Percentiles rank a stretch among this genome's conserved stretches.
These are phyloP conservation scores for Spinibarbus caldwelli DNA, from an alignment of 2,797 vertebrate genomes.

Conservation along the genomic window DNA sequence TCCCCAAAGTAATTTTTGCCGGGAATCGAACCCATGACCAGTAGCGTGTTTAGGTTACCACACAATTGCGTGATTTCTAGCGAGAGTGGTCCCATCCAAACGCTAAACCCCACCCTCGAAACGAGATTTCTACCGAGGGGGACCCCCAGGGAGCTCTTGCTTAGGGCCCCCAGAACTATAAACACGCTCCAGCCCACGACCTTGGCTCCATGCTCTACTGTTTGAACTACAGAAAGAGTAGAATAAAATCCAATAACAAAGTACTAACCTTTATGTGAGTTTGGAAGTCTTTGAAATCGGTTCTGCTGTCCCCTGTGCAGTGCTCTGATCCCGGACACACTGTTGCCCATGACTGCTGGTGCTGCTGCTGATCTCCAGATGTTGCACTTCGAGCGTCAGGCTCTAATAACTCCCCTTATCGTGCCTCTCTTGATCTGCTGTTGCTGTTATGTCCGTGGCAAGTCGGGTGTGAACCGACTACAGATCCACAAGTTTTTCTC, in stretches of 20 bases:
- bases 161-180: background rate
- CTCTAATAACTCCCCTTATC: conserved; percentile 35
- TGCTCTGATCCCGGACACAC: conserved; percentile 64
- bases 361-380: conserved; percentile 37
- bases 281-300: conserved; percentile 71
- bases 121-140: background rate
- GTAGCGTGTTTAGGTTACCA: background rate
- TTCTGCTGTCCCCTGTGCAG: conserved; percentile 70
- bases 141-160: background rate
- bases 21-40: background rate
- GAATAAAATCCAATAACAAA: background rate
- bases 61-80: background rate
- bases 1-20: background rate
- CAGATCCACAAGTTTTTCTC: conserved; percentile 3
- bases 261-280: conserved; percentile 72
- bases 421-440: background rate
- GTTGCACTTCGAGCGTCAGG: conserved; percentile 26
- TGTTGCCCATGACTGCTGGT: conserved; percentile 67
- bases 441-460: conserved; percentile 15
- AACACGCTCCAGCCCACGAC: background rate
- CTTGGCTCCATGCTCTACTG: background rate
- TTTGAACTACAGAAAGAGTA: background rate
- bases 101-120: background rate
- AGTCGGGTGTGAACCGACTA: background rate
- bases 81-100: background rate